Evolutionary conservation across 2,888 invertebrate species (phyloP), one percentile per base, ranked within the genome.

Genomic region (Anoplius nigerrimus): DNA sequence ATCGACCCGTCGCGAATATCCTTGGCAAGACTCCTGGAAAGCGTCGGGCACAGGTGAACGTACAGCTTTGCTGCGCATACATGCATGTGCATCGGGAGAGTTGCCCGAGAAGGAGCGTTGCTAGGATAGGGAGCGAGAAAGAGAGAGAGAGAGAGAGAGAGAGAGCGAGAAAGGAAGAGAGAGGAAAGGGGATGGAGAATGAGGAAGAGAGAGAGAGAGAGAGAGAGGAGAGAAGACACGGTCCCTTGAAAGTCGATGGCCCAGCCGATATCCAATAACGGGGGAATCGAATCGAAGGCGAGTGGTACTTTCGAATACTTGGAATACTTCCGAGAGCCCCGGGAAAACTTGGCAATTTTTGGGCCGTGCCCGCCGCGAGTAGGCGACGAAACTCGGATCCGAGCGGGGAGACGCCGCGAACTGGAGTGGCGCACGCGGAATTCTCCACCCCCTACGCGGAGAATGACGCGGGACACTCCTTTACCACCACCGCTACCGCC

Each of bases 1-100:
- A 77, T 77, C 77, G 77, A 77, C 77, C 66, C 45, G 63, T 69
- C 62, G 54, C 46, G 52, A 22, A 60, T 58, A 69, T 69, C 67
- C 75, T 77, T 77, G 77, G 74, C 75, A 71, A 72, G 69, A 75
- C 74, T 80, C 77, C 79, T 65, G 74, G 79, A 71, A 80, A 77
- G 69, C 69, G 70, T 69, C 68, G 53, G 75, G 64, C 66, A 73
- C 77, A 77, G 77, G 76, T 75, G 68, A 77, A 62, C 54, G 55
- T 62, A 54, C 62, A 62, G 53, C 62, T 57, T 58, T 45, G 53
- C 69, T 71, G 62, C 62, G 66, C 62, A 58, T 66, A 52, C 13
- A 18, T 48, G 48, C 16, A 48, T 48, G 48, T 18, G 16, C 48
- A 57, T 71, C 59, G 54, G 53, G 57, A n/a, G n/a, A n/a, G 59